These are phyloP conservation scores for Sympetrum striolatum DNA, from an alignment of 2,888 invertebrate genomes.

Conservation along the genomic window DNA sequence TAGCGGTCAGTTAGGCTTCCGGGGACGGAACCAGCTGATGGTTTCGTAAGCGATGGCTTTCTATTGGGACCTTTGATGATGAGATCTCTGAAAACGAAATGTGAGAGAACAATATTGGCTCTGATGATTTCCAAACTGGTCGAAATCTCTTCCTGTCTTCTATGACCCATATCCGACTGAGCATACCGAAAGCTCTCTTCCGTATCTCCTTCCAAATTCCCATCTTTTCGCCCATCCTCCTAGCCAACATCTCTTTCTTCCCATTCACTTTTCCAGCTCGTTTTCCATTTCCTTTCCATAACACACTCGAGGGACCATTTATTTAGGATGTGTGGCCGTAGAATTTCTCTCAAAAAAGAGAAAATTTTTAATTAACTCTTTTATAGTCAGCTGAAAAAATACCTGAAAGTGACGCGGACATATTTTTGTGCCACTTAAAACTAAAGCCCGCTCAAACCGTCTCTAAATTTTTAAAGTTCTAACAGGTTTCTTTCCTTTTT, in stretches of 20 bases:
- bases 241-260: not conserved
- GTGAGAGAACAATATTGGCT: not conserved
- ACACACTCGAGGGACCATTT: not conserved
- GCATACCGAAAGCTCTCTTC: not conserved
- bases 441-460: too few species aligned
- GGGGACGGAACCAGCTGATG: too few species aligned
- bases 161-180: not conserved
- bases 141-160: not conserved
- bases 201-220: not conserved
- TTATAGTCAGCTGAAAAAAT: not conserved
- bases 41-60: too few species aligned
- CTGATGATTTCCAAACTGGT: not conserved
- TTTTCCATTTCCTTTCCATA: not conserved
- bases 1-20: too few species aligned
- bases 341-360: not conserved
- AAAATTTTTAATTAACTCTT: not conserved
- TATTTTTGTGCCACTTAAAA: not conserved
- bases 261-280: not conserved
- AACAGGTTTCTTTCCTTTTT: too few species aligned
- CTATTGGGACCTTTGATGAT: not conserved
- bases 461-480: too few species aligned
- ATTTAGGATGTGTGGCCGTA: not conserved
- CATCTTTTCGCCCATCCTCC: not conserved
- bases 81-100: not conserved
- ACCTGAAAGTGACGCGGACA: not conserved